Evolutionary conservation across 2,888 invertebrate genomes (phyloP), one percentile per base, ranked within the genome.

Genomic region (Agrilus biguttatus): DNA sequence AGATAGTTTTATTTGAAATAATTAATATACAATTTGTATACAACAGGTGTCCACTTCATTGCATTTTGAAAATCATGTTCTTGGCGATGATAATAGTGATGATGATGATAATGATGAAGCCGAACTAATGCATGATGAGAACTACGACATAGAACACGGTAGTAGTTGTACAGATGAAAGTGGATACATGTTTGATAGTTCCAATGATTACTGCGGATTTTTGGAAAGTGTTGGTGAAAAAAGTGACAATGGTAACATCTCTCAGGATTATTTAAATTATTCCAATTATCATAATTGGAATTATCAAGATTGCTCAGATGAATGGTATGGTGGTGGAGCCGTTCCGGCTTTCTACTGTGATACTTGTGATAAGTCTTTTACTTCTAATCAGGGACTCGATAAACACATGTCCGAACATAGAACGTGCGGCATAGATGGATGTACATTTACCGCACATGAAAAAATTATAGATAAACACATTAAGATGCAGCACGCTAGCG

Each of bases 401-500:
- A 70, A 71, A 39, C 92, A 93, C 62, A 68, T 75, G 49, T 65
- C 68, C n/a, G 76, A 80, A 54, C 92, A 93, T 65, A 74, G 76
- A 63, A 72, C 74, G 62, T 93, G 92, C 59, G 81, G 80, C 40
- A 75, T 83, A 41, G 85, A 85, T 54, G 84, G 83, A 12, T 93
- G 92, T 59, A 73, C 70, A 33, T 89, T 86, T 66, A 69, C 77
- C 45, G 89, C 86, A 4, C 83, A 86, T 60, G 77, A 82, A 4
- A 80, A 80, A 61, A 72, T 90, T 2, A 77, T 93, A 12, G 79
- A 81, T 46, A 79, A 79, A 52, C 93, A 93, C 59, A 77, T 87
- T 51, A 73, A 75, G 60, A 78, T 83, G 72, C 86, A 90, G 66
- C 92, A 93, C 64, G 72, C 74, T 6, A 78, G 82, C n/a, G 91